Evolutionary conservation across 2,888 invertebrate genomes (phyloP).

Genomic region (Auanema sp.): DNA sequence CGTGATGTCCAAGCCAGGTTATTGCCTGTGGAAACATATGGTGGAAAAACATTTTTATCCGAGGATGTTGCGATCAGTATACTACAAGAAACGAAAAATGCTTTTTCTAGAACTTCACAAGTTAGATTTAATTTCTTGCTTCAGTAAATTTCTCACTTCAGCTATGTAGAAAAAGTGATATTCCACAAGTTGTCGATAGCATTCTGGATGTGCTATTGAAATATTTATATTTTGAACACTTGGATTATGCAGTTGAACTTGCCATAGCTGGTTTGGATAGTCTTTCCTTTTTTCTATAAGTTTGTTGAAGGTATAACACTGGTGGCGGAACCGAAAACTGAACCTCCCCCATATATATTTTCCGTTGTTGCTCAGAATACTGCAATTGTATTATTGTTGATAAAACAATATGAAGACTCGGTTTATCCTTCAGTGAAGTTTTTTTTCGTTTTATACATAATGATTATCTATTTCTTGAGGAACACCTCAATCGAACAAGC

Average conservation of each 20-base stretch:
- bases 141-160: conserved; percentile 59
- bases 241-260: conserved; percentile 92
- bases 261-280: conserved; percentile 77
- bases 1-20: conserved; percentile 91
- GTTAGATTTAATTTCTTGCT: conserved; percentile 19
- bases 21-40: conserved; percentile 90
- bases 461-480: conserved; percentile 68
- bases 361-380: conserved; percentile 85
- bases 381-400: conserved; percentile 86
- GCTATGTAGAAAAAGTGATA: conserved; percentile 79
- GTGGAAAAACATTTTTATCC: conserved; percentile 90
- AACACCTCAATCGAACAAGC: conserved; percentile 85
- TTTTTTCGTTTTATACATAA: conserved; percentile 60
- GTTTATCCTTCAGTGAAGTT: conserved; percentile 85
- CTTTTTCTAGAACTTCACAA: conserved; percentile 70
- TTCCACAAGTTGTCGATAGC: conserved; percentile 72
- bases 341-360: conserved; percentile 88
- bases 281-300: no score
- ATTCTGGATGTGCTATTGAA: conserved; percentile 83
- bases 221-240: conserved; percentile 84
- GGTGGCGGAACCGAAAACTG: conserved; percentile 78
- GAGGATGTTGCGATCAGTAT: conserved; percentile 89
- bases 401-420: conserved; percentile 87
- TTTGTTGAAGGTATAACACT: conserved; percentile 65
- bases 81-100: conserved; percentile 81